Conservation (phyloP, 2,888 invertebrate genomes). For the Craniophora ligustri region DNA sequence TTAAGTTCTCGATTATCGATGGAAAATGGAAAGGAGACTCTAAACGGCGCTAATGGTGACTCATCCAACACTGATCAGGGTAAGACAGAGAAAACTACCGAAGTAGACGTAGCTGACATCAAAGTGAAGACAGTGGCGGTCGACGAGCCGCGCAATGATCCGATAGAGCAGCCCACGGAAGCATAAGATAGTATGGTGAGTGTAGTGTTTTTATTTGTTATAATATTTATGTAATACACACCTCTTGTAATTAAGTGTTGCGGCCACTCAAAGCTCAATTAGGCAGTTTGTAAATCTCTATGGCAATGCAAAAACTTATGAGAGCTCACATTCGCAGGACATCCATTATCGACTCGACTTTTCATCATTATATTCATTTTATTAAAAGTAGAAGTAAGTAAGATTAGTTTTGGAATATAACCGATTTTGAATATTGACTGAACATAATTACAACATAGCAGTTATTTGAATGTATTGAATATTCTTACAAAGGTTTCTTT, state of each 20-base stretch:
- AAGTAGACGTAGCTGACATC: constrained; percentile 79
- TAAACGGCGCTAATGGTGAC: constrained; percentile 70
- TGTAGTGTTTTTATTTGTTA: constrained; percentile 20
- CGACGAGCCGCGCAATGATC: constrained; percentile 79
- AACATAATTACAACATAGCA: no score
- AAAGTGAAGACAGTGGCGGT: constrained; percentile 88
- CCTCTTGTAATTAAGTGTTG: not conserved
- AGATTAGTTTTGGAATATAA: no score
- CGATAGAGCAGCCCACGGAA: constrained; percentile 86
- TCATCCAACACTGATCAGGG: constrained; percentile 67
- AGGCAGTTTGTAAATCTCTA: no score
- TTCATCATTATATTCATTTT: no score
- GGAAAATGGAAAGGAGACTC: constrained; percentile 71
- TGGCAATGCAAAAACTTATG: no score
- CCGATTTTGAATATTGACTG: no score
- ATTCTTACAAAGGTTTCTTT: no score
- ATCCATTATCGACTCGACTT: no score
- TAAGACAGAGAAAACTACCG: constrained; percentile 76
- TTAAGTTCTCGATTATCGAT: constrained; percentile 76
- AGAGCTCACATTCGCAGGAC: no score
- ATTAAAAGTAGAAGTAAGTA: no score
- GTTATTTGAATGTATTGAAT: no score
- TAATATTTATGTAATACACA: not conserved
- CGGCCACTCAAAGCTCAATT: no score
- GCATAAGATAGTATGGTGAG: constrained; percentile 82